Evolutionary conservation across 2,888 invertebrate species (phyloP).

Genomic region (Gari tellinella): DNA sequence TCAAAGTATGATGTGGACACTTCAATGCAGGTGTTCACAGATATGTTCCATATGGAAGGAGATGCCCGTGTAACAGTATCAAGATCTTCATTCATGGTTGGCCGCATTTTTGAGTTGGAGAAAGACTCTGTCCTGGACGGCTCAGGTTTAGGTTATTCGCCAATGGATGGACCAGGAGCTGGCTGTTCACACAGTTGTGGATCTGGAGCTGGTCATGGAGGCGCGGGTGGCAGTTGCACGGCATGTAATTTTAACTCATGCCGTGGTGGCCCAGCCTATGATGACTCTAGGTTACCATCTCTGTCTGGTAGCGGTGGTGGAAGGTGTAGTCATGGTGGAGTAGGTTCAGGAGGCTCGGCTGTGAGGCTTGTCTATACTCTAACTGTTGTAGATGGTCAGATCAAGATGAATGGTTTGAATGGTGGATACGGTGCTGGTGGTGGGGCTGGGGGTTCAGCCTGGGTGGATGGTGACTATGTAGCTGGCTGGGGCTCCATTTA

Average conservation of each 20-base stretch:
- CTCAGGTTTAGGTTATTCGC: conserved; percentile 49
- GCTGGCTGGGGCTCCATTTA: conserved; percentile 71
- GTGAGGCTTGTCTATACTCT: conserved; percentile 50
- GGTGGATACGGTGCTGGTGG: conserved; percentile 70
- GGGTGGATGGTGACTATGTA: conserved; percentile 72
- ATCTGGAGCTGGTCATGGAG: conserved; percentile 71
- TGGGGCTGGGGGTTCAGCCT: conserved; percentile 69
- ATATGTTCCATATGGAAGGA: conserved; percentile 60
- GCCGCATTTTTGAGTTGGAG: conserved; percentile 59
- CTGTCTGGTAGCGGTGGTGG: conserved; percentile 74
- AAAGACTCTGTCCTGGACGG: conserved; percentile 61
- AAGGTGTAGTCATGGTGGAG: conserved; percentile 46
- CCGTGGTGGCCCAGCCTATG: conserved; percentile 3
- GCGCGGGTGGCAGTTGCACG: conserved; percentile 59
- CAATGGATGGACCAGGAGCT: conserved; percentile 58
- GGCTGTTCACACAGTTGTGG: conserved; percentile 57
- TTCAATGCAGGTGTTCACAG: conserved; percentile 42
- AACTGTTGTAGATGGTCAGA: conserved; percentile 62
- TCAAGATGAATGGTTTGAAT: conserved; percentile 60
- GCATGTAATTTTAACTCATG: conserved; percentile 5
- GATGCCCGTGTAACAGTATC: conserved; percentile 42
- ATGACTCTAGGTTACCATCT: conserved; percentile 42
- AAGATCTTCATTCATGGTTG: conserved; percentile 45
- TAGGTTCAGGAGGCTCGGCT: conserved; percentile 65
- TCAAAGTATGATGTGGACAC: conserved; percentile 33